Percentiles rank a stretch among this genome's conserved stretches.
Conservation (phyloP, 2,113 vertebrate species). For the Macquaria ambigua region DNA sequence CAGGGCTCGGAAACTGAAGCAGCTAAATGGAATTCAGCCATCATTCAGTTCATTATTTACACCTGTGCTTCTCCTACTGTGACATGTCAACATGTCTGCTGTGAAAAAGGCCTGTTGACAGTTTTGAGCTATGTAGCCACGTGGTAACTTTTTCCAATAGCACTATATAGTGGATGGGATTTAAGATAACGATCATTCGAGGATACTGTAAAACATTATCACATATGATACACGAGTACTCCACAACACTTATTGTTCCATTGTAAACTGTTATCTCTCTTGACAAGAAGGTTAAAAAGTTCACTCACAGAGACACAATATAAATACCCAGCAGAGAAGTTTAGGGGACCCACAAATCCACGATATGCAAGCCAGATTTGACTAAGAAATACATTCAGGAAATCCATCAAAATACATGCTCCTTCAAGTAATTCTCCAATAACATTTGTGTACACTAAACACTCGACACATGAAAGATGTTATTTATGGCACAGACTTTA, state of each 20-base stretch:
- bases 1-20: background rate
- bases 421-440: background rate
- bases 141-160: background rate
- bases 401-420: background rate
- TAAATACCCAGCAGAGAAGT: background rate
- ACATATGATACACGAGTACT: background rate
- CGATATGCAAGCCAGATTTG: background rate
- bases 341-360: background rate
- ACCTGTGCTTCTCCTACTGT: background rate
- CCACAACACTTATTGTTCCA: background rate
- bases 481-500: constrained; percentile 65
- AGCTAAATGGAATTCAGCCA: background rate
- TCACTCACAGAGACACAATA: background rate
- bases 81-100: background rate
- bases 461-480: background rate
- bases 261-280: background rate
- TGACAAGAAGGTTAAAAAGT: too few species aligned
- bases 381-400: background rate
- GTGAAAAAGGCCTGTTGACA: too few species aligned
- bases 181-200: background rate
- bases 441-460: background rate
- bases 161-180: background rate
- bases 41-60: background rate
- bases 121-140: background rate
- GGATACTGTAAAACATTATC: background rate